Evolutionary conservation across 2,888 invertebrate genomes (phyloP), one percentile per base, ranked within the genome.

Genomic region (Oeneis ivallda): DNA sequence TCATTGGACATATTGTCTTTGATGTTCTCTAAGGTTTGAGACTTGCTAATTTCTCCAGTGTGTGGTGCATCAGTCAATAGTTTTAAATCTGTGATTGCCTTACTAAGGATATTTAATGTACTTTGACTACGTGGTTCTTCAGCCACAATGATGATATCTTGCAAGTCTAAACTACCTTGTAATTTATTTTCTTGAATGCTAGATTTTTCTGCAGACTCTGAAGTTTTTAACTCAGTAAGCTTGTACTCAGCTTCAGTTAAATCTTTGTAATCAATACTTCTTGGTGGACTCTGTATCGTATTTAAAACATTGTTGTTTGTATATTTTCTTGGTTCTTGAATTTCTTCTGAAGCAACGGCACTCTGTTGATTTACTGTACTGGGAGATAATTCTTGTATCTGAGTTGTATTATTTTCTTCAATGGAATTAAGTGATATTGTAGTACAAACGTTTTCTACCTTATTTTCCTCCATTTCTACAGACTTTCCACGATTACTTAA

Each of bases 181-280:
- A 13, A 34, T 41, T 1, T 45, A 13, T 61, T 49, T 56, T 61
- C 11, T 26, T 32, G 26, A 10, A 39, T 6, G 8, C 49, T 6
- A 52, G 52, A 9, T 32, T 60, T 43, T 6, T n/a, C 43, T 15
- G 6, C 19, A 47, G 52, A 53, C 19, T 49, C 39, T 9, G 17
- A 11, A 9, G 62, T 56, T 11, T 50, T 37, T 32, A 64, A 39
- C 17, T 59, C 9, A 17, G 74, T 76, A 59, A 76, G 73, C 5
- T 67, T 67, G 34, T 66, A 62, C 76, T 85, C 83, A 61, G 81
- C 79, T 64, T 83, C 79, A 17, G 68, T 72, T 37, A 81, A 71
- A 57, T 81, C 79, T 62, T 77, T 74, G 67, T 83, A 76, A 64
- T 70, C 67, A n/a, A 65, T 70, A 43, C 2, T 37, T 13, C 11